These are phyloP conservation scores for Hetaerina titia DNA, from an alignment of 2,888 invertebrate genomes.

Conservation along the genomic window DNA sequence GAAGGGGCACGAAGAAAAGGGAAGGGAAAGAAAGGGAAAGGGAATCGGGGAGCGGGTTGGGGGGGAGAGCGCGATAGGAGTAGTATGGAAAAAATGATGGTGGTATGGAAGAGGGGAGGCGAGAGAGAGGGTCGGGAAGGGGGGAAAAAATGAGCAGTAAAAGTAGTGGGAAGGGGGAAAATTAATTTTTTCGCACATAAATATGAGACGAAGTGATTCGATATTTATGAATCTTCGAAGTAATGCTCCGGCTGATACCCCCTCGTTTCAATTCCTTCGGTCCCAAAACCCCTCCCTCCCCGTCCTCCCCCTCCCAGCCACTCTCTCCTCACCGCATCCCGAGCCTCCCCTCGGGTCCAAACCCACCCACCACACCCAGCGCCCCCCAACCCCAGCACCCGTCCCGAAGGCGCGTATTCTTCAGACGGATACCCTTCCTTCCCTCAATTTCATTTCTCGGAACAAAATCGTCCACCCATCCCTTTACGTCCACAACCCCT, in stretches of 20 bases:
- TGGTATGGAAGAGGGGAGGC: background rate
- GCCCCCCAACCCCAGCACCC: background rate
- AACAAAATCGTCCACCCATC: background rate
- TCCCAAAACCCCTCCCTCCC: background rate
- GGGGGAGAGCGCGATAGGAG: background rate
- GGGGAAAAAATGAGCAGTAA: constrained; percentile 26
- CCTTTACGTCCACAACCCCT: background rate
- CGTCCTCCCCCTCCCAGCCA: background rate
- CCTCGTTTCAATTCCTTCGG: background rate
- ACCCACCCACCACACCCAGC: background rate
- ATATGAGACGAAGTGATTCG: constrained; percentile 64
- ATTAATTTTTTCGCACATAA: constrained; percentile 61
- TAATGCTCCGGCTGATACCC: constrained; percentile 19
- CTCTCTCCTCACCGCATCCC: background rate
- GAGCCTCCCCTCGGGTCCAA: background rate
- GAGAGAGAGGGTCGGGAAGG: constrained; percentile 15
- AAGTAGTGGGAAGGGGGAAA: background rate
- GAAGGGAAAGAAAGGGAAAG: background rate
- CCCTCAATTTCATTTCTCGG: constrained; percentile 14
- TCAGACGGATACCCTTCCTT: constrained; percentile 30
- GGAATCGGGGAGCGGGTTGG: background rate
- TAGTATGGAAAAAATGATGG: background rate
- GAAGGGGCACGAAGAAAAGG: background rate
- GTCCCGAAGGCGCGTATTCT: background rate
- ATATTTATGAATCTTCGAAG: constrained; percentile 65